Conservation (phyloP, 2,113 vertebrate species). For the Brachirus orientalis region DNA sequence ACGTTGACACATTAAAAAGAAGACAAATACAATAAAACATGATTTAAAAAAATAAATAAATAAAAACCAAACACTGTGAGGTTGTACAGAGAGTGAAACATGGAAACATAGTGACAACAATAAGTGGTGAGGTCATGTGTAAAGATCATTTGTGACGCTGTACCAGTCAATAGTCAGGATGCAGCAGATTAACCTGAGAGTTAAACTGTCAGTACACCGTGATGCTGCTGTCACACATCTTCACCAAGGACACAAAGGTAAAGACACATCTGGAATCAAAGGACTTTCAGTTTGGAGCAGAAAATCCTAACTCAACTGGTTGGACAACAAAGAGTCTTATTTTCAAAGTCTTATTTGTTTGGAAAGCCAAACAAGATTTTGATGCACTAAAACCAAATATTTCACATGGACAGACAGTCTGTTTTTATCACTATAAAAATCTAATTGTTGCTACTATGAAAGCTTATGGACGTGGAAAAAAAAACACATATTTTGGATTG, state of each 20-base stretch:
- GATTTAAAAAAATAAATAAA: not conserved
- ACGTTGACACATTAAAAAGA: constrained; percentile 8
- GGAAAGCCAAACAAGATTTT: no score
- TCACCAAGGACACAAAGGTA: not conserved
- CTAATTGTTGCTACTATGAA: no score
- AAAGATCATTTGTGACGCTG: not conserved
- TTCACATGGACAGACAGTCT: no score
- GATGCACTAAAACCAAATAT: no score
- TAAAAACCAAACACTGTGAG: not conserved
- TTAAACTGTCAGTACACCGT: not conserved
- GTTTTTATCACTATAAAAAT: no score
- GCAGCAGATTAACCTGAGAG: constrained; percentile 42
- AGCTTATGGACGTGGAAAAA: no score
- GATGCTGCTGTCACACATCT: not conserved
- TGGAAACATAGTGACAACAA: not conserved
- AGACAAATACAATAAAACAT: constrained; percentile 14
- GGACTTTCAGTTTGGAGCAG: not conserved
- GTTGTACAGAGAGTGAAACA: constrained; percentile 10
- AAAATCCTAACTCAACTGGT: not conserved
- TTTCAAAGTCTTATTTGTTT: no score
- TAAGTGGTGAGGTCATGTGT: not conserved
- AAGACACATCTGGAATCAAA: not conserved
- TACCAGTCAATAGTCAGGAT: not conserved
- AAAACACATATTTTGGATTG: no score
- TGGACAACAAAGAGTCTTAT: not conserved